A percentile compares a stretch with the other conserved stretches of the same genome.
Evolutionary conservation across 2,797 vertebrate species (phyloP).

Genomic region (Leptoclinus maculatus): DNA sequence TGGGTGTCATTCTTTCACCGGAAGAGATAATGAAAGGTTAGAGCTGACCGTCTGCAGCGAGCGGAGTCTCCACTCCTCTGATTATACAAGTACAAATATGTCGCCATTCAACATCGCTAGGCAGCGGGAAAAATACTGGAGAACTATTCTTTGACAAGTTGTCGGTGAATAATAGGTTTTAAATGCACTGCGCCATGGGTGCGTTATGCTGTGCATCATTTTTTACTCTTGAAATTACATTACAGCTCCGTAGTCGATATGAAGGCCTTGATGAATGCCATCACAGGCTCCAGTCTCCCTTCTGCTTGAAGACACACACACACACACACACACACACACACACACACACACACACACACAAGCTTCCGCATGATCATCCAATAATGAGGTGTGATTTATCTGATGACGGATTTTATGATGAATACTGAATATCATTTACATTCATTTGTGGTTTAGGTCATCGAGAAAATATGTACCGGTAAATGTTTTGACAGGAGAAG

Average conservation of each 20-base stretch:
- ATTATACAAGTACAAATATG: conserved; percentile 57
- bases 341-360: not conserved
- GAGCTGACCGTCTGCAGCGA: conserved; percentile 71
- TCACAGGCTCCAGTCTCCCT: conserved; percentile 21
- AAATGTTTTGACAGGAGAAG: conserved; percentile 32
- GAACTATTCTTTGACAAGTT: conserved; percentile 60
- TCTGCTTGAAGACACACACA: not conserved
- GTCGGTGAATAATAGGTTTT: conserved; percentile 70
- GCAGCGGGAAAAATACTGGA: conserved; percentile 39
- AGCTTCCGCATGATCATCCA: not conserved
- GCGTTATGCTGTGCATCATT: conserved; percentile 65
- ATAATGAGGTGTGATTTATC: conserved; percentile 58
- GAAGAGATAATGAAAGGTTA: conserved; percentile 77
- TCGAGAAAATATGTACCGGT: conserved; percentile 39
- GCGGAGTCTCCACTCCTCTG: conserved; percentile 42
- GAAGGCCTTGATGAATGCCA: conserved; percentile 73
- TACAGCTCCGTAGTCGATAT: conserved; percentile 70
- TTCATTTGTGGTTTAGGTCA: conserved; percentile 46
- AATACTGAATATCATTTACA: conserved; percentile 59
- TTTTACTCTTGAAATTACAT: conserved; percentile 78
- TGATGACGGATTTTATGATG: conserved; percentile 57
- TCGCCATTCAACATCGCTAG: conserved; percentile 55
- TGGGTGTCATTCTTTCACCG: conserved; percentile 40
- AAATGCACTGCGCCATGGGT: conserved; percentile 49
- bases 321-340: not conserved